Conservation (phyloP, 37 sponge, comb jelly and placozoan genomes). For the Amphimedon queenslandica region DNA sequence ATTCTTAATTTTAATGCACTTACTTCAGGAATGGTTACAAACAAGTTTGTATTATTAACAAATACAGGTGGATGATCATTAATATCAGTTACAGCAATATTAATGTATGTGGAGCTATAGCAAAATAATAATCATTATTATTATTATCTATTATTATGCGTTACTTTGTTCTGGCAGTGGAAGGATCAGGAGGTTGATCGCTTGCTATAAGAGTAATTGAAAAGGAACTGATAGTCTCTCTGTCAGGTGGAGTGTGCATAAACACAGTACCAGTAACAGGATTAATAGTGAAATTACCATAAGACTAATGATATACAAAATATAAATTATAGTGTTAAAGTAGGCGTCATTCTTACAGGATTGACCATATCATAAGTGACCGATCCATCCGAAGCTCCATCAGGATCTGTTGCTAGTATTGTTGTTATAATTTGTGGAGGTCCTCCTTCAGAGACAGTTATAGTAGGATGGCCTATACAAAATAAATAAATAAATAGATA, state of each 20-base stretch:
- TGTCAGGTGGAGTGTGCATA: constrained; percentile 1
- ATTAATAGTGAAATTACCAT: neutral
- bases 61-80: constrained; percentile 8
- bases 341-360: neutral
- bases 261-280: neutral
- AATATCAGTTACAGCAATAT: constrained; percentile 5
- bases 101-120: neutral
- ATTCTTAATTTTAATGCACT: neutral
- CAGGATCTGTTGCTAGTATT: neutral
- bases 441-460: neutral
- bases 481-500: neutral
- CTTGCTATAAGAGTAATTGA: neutral
- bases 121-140: neutral
- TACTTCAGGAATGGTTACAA: neutral
- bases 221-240: constrained; percentile 3
- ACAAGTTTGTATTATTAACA: neutral
- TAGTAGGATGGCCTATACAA: neutral
- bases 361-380: neutral
- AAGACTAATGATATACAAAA: neutral
- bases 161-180: neutral
- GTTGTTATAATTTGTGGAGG: neutral
- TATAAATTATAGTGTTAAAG: neutral
- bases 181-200: neutral
- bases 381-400: constrained; percentile 1
- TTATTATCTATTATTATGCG: neutral